phyloP scores from a whole-genome alignment of 2,797 vertebrate genomes.

The Coregonus sp. region DNA sequence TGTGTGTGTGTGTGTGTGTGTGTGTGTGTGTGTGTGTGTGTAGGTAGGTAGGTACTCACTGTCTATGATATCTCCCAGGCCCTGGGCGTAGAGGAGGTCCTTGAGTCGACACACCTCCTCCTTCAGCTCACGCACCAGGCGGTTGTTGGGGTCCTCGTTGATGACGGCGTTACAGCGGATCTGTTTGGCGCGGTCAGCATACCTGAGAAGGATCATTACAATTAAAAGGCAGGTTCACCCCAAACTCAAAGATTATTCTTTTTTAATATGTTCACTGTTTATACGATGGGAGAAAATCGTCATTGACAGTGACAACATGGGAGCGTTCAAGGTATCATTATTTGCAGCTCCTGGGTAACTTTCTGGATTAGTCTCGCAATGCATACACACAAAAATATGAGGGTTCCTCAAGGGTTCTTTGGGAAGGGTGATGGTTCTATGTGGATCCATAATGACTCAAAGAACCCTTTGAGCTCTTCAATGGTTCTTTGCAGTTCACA shows the following conservation, averaged over 20 bases:
- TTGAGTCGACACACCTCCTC: conserved; percentile 95
- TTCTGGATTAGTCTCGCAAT: background rate
- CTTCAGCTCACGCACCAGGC: conserved; percentile 95
- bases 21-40: background rate
- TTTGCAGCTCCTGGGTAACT: background rate
- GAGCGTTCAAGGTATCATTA: background rate
- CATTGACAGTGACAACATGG: background rate
- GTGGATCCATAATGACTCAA: no score
- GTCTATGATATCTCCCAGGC: conserved; percentile 97
- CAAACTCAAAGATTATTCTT: no score
- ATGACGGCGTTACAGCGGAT: conserved; percentile 94
- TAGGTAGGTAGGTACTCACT: conserved; percentile 78
- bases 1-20: background rate
- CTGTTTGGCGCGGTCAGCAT: conserved; percentile 91
- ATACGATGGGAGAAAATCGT: background rate
- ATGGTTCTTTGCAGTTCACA: no score
- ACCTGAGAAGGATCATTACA: conserved; percentile 66
- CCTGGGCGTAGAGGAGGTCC: conserved; percentile 92
- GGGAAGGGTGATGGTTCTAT: no score
- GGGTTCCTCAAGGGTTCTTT: no score
- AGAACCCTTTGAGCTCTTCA: no score
- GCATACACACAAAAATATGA: no score
- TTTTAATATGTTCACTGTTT: background rate
- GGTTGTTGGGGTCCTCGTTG: conserved; percentile 98
- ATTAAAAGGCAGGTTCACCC: background rate